Base-by-base conservation (phyloP, 2,888 invertebrate species). In the Melanotus villosus region DNA sequence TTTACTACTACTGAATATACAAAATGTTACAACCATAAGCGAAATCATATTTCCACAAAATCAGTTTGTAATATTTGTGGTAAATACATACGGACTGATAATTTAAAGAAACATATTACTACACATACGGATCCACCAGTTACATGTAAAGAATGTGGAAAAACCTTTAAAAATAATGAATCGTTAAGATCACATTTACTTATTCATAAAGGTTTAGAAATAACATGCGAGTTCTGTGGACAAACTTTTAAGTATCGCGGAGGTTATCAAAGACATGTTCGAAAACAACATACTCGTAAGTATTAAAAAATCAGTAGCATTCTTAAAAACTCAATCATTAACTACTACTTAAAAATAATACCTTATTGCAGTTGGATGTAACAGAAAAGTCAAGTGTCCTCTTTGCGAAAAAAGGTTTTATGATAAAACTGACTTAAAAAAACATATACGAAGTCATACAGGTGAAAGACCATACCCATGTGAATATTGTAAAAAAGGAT, bases 51-150 rank as follows among this genome's bases (percentile, higher is more conserved):
- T 16, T 7, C 19, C 26, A 65, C 56, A 38, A 16, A 19, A 18
- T 14, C 18, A 18, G 10, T 56, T 6, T 82, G 82, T 65, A 82
- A 77, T 56, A 78, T 82, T 59, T 82, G 82, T 70, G 82, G 82
- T 0, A 76, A 77, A 65, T 66, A 75, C 50, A 74, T 82, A 14
- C 67, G 81, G 59, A 70, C 74, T 14, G 80, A 80, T 58, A 80
- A 81, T 70, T 70, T 81, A 57, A 73, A 72, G 18, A 76, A 77
- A 57, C 81, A 81, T 54, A 76, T 82, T 34, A 74, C 73, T 64
- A 63, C 76, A 41, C 82, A 82, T 63, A 76, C 76, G 2, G 81
- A 79, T 58, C 67, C 43, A 1, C 81, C 81, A 6, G 77, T 76
- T 3, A 54, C 63, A 16, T 82, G 82, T 69, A 70, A 76, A 26